Percentiles rank a stretch among this genome's conserved stretches.
phyloP scores from a whole-genome alignment of 2,888 invertebrate genomes.

The Protophormia terraenovae region DNA sequence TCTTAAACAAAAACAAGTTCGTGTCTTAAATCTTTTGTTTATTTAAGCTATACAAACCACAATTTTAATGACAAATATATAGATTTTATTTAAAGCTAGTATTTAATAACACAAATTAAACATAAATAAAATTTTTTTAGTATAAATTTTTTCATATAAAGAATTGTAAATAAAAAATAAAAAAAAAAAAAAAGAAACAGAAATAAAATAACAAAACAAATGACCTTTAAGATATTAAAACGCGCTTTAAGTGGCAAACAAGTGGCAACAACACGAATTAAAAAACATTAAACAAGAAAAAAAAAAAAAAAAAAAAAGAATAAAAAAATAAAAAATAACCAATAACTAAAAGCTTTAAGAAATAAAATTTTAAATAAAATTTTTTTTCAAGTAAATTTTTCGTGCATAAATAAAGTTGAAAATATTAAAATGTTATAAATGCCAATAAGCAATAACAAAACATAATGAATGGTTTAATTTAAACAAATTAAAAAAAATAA shows the following conservation, averaged over 20 bases:
- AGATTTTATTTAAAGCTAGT: neutral
- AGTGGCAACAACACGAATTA: conserved; percentile 25
- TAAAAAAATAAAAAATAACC: conserved; percentile 1
- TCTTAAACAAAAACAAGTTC: conserved; percentile 31
- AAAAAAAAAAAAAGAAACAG: neutral
- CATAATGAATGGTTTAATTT: conserved; percentile 6
- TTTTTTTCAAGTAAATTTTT: too few relatives aligned
- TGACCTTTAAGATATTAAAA: conserved; percentile 62
- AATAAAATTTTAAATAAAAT: neutral
- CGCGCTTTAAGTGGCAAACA: conserved; percentile 23
- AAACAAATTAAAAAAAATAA: neutral
- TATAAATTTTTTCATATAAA: neutral
- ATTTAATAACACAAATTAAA: neutral
- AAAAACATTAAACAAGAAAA: neutral
- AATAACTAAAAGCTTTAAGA: conserved; percentile 32
- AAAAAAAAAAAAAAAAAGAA: neutral
- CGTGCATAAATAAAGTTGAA: neutral
- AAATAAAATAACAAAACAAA: conserved; percentile 2
- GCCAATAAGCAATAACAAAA: conserved; percentile 38
- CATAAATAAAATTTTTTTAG: neutral
- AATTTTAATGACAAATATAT: conserved; percentile 44
- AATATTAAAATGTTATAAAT: conserved; percentile 32
- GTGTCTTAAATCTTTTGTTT: conserved; percentile 60
- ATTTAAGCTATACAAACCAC: conserved; percentile 8
- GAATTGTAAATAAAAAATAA: neutral